Percentiles rank a stretch among this genome's conserved stretches.
Conservation (phyloP, 1,140 invertebrate genomes). For the Triops longicaudatus region DNA sequence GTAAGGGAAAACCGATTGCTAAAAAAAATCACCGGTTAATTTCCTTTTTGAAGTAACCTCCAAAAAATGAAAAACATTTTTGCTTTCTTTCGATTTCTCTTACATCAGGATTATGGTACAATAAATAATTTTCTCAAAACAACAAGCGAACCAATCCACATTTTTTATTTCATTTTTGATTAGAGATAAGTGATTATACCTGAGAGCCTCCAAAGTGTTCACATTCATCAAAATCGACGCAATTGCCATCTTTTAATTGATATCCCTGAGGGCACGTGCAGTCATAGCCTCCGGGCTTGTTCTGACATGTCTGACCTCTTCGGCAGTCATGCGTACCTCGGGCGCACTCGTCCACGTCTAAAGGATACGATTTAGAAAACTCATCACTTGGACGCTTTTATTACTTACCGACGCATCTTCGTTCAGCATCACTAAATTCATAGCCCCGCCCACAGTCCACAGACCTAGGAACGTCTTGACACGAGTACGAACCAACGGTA, state of each 20-base stretch:
- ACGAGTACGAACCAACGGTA: slow-evolving; percentile 47
- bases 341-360: slow-evolving; percentile 43
- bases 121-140: neutral
- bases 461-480: slow-evolving; percentile 33
- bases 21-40: too few relatives aligned
- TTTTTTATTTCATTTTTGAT: neutral
- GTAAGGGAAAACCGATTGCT: too few relatives aligned
- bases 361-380: slow-evolving; percentile 14
- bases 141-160: neutral
- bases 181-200: slow-evolving; percentile 21
- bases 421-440: slow-evolving; percentile 39
- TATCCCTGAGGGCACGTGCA: slow-evolving; percentile 64
- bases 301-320: slow-evolving; percentile 60
- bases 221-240: slow-evolving; percentile 59
- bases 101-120: too few relatives aligned
- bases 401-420: slow-evolving; percentile 41
- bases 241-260: slow-evolving; percentile 42
- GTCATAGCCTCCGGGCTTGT: slow-evolving; percentile 61
- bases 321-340: slow-evolving; percentile 45
- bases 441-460: slow-evolving; percentile 37
- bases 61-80: too few relatives aligned
- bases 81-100: too few relatives aligned
- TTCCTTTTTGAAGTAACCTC: too few relatives aligned
- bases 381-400: neutral
- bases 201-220: slow-evolving; percentile 38